A percentile compares a stretch with the other conserved stretches of the same genome.
phyloP scores from a whole-genome alignment of 1,140 invertebrate genomes.

The Neodiprion lecontei region DNA sequence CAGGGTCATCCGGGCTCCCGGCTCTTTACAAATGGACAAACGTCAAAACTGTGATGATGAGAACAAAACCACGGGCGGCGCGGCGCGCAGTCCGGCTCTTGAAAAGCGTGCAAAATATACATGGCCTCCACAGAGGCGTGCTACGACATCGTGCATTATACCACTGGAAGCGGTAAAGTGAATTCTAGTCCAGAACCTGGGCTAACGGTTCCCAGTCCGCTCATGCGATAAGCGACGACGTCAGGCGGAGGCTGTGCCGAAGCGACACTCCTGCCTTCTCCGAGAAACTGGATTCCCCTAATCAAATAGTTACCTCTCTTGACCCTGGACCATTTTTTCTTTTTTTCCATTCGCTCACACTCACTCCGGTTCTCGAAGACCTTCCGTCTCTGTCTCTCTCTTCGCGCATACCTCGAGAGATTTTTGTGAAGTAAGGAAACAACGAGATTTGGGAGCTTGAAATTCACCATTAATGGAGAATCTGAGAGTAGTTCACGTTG shows the following conservation, averaged over 20 bases:
- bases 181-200: neutral
- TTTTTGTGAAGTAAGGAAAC: no score
- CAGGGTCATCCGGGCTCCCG: neutral
- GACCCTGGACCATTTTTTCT: neutral
- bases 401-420: no score
- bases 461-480: no score
- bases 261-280: neutral
- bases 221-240: neutral
- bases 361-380: no score
- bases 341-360: no score
- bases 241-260: no score
- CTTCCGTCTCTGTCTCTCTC: no score
- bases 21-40: neutral
- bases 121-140: no score
- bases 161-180: neutral
- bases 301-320: neutral
- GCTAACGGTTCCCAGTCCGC: neutral
- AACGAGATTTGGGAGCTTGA: no score
- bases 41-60: neutral
- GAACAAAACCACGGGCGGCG: neutral
- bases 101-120: neutral
- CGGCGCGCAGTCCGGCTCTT: neutral
- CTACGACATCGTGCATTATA: neutral
- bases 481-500: no score
- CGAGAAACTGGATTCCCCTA: slow-evolving; percentile 1